Conservation (phyloP, 1,140 invertebrate genomes). For the Sesamia nonagrioides region DNA sequence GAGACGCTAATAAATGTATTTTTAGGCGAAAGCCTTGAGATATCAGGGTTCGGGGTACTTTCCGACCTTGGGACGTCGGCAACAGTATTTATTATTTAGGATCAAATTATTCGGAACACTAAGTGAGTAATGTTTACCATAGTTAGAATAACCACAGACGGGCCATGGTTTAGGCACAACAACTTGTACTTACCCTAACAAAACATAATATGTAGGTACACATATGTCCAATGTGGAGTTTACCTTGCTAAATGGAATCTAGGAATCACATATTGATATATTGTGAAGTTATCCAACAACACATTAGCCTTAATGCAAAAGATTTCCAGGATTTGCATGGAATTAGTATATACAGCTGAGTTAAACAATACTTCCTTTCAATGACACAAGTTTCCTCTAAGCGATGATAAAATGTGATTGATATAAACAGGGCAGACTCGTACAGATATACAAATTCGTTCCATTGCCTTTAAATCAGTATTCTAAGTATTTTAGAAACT, state of each 20-base stretch:
- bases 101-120: neutral
- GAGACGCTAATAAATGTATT: slow-evolving; percentile 33
- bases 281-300: neutral
- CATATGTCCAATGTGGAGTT: neutral
- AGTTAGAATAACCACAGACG: too few relatives aligned
- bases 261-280: neutral
- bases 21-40: slow-evolving; percentile 27
- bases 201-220: too few relatives aligned
- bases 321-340: neutral
- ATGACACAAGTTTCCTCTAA: slow-evolving; percentile 8
- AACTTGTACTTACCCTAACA: too few relatives aligned
- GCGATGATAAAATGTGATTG: neutral
- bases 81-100: neutral
- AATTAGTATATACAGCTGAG: neutral
- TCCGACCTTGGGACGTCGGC: slow-evolving; percentile 29
- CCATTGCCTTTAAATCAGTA: neutral
- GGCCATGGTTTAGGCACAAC: too few relatives aligned
- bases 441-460: neutral
- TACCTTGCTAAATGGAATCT: neutral
- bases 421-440: neutral
- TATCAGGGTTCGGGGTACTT: slow-evolving; percentile 36
- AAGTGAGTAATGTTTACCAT: neutral
- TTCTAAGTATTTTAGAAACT: neutral
- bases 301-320: neutral
- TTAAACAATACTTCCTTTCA: neutral